A percentile compares a stretch with the other conserved stretches of the same genome.
Conservation (phyloP, 2,888 invertebrate species). For the Polydrusus pterygomalis region DNA sequence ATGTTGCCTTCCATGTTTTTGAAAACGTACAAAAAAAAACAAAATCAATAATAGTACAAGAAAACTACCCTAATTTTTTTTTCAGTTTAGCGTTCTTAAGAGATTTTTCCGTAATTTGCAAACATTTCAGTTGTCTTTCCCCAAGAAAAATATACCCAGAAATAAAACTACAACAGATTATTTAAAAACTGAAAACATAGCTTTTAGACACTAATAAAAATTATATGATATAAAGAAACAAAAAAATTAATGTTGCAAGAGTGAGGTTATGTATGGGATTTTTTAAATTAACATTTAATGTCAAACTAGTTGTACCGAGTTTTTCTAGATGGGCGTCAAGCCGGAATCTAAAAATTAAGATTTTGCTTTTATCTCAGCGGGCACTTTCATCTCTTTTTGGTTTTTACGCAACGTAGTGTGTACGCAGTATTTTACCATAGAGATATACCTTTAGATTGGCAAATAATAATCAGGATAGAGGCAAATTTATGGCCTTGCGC, state of each 20-base stretch:
- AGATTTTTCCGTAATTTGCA: conserved; percentile 48
- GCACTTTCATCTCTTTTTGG: background rate
- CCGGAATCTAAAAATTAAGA: no score
- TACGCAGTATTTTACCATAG: no score
- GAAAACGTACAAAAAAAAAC: conserved; percentile 36
- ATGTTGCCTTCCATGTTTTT: conserved; percentile 32
- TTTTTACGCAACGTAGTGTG: background rate
- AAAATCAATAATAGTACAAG: conserved; percentile 41
- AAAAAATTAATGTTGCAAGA: conserved; percentile 65
- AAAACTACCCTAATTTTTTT: conserved; percentile 21
- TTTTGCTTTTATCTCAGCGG: no score
- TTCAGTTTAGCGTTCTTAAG: conserved; percentile 37
- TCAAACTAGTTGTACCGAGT: conserved; percentile 18
- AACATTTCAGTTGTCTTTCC: conserved; percentile 49
- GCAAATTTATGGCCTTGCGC: no score
- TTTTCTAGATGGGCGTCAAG: background rate
- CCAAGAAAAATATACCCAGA: conserved; percentile 58
- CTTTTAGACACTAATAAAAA: conserved; percentile 65
- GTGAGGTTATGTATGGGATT: conserved; percentile 49
- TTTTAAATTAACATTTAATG: conserved; percentile 38
- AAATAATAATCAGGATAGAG: no score
- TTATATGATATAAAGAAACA: conserved; percentile 61
- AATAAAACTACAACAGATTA: conserved; percentile 58
- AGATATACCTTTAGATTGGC: no score
- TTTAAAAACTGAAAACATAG: conserved; percentile 60